Evolutionary conservation across 1,140 invertebrate species (phyloP).

Genomic region (Brachionus koreanus): DNA sequence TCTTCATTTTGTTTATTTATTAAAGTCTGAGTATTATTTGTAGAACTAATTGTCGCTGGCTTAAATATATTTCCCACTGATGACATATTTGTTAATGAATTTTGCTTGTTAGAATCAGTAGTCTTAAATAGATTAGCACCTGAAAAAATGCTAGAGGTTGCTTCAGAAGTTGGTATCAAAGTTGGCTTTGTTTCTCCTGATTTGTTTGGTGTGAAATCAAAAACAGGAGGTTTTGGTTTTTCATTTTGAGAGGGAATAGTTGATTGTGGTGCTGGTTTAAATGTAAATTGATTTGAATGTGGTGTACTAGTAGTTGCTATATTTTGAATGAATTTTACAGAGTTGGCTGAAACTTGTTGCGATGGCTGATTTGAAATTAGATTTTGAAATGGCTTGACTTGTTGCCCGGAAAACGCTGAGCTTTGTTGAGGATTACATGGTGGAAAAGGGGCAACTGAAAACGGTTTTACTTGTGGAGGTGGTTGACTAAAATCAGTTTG

Average conservation of each 20-base stretch:
- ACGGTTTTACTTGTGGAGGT: background rate
- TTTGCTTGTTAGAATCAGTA: background rate
- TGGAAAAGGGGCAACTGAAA: background rate
- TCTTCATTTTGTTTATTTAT: background rate
- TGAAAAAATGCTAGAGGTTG: background rate
- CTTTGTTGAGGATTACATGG: background rate
- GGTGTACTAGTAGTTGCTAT: background rate
- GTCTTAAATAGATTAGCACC: background rate
- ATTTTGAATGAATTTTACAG: background rate
- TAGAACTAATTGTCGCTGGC: background rate
- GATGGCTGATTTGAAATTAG: background rate
- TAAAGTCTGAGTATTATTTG: background rate
- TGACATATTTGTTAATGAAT: background rate
- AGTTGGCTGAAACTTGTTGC: background rate
- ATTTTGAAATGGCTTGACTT: background rate
- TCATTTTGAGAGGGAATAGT: background rate
- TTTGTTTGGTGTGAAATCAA: conserved; percentile 34
- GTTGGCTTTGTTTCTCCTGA: background rate
- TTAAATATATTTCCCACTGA: background rate
- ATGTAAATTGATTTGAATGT: background rate
- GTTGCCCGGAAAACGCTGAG: background rate
- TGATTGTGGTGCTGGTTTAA: background rate
- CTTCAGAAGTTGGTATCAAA: background rate
- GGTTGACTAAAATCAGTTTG: background rate
- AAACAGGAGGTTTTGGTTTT: conserved; percentile 1